Evolutionary conservation across 1,140 invertebrate genomes (phyloP).

Genomic region (Trachelipus rathkii): DNA sequence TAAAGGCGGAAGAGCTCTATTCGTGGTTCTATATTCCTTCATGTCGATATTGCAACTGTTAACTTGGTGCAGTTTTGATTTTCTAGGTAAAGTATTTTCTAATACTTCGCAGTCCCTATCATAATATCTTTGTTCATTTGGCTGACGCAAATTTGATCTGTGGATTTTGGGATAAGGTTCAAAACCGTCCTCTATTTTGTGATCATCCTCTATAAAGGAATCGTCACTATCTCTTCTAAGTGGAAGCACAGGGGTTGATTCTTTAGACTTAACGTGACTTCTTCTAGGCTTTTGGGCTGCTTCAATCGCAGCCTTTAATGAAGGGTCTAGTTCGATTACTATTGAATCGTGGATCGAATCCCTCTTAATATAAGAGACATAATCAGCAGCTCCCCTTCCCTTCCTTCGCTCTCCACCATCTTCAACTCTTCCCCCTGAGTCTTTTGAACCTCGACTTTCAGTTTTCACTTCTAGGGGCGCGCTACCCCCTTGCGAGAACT

Average conservation of each 20-base stretch:
- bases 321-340: neutral
- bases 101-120: no score
- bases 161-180: neutral
- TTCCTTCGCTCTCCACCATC: neutral
- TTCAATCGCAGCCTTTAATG: neutral
- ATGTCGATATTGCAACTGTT: neutral
- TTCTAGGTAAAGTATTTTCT: no score
- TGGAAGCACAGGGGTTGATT: neutral
- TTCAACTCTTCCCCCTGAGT: neutral
- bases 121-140: no score
- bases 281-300: neutral
- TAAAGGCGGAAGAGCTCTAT: neutral
- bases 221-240: neutral
- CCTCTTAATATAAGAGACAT: no score
- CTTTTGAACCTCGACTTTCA: neutral
- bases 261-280: neutral
- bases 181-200: neutral
- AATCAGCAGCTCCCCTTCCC: no score
- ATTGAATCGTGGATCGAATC: neutral
- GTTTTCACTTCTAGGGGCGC: neutral
- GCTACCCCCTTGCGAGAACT: conserved; percentile 7
- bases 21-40: neutral
- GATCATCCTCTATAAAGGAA: neutral
- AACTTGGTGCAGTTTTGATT: neutral
- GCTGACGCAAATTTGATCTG: no score